A percentile compares a stretch with the other conserved stretches of the same genome.
These are phyloP conservation scores for Alsophila aescularia DNA, from an alignment of 2,888 invertebrate species.

Conservation along the genomic window DNA sequence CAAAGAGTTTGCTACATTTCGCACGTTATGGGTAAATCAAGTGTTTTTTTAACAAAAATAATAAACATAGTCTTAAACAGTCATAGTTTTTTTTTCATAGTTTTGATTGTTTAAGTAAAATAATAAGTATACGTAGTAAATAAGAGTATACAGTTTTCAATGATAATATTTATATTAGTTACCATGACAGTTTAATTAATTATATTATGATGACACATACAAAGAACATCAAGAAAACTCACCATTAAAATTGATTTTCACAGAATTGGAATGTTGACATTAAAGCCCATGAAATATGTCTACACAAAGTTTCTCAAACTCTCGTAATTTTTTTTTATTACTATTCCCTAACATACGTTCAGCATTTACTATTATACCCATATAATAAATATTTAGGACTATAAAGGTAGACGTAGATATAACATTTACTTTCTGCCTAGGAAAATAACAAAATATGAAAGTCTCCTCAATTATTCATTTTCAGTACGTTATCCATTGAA, in stretches of 20 bases:
- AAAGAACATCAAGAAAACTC: background rate
- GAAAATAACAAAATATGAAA: constrained; percentile 67
- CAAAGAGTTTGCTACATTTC: too few species aligned
- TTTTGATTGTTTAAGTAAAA: too few species aligned
- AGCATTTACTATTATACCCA: background rate
- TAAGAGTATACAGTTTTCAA: too few species aligned
- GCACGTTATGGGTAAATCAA: too few species aligned
- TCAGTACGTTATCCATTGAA: constrained; percentile 44
- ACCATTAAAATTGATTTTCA: background rate
- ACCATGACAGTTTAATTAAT: too few species aligned
- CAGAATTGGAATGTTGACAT: constrained; percentile 60
- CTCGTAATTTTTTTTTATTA: constrained; percentile 38
- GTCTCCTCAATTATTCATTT: constrained; percentile 53
- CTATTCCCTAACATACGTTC: constrained; percentile 4
- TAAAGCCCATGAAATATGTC: constrained; percentile 51
- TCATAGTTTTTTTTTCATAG: too few species aligned
- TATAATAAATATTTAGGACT: constrained; percentile 39
- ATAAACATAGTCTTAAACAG: too few species aligned
- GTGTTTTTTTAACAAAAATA: too few species aligned
- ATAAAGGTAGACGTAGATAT: constrained; percentile 52
- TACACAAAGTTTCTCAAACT: constrained; percentile 52
- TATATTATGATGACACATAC: constrained; percentile 3
- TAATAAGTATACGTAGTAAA: too few species aligned
- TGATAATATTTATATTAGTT: too few species aligned
- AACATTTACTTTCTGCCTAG: constrained; percentile 59